Conservation (phyloP, 2,113 vertebrate genomes). For the Prochilodus magdalenae region DNA sequence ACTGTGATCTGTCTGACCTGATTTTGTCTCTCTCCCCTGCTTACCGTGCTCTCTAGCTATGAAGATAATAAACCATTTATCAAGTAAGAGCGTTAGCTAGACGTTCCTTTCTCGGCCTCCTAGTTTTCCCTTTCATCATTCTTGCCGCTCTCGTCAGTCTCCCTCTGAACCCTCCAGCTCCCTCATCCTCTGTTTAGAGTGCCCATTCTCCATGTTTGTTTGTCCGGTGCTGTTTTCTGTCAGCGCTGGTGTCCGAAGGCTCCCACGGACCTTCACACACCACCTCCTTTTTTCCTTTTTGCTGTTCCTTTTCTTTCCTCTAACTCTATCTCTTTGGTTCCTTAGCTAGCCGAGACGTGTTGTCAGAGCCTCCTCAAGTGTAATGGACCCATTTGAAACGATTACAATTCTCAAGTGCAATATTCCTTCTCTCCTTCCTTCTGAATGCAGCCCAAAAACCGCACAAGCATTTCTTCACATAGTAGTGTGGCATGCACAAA, state of each 20-base stretch:
- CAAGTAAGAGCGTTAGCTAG: conserved; percentile 99
- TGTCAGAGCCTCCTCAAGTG: conserved; percentile 47
- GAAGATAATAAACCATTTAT: conserved; percentile 99
- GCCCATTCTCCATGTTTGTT: conserved; percentile 62
- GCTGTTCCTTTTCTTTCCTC: conserved; percentile 51
- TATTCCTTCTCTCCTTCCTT: conserved; percentile 40
- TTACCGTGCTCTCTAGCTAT: conserved; percentile 99
- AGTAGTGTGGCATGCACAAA: conserved; percentile 48
- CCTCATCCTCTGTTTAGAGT: conserved; percentile 44
- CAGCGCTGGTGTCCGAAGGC: conserved; percentile 67
- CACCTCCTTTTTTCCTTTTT: conserved; percentile 20
- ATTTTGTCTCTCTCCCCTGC: conserved; percentile 98
- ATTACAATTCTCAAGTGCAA: conserved; percentile 48
- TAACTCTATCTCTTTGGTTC: conserved; percentile 66
- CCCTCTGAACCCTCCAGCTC: conserved; percentile 44
- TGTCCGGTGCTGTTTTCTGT: conserved; percentile 60
- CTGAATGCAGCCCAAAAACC: conserved; percentile 52
- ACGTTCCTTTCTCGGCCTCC: conserved; percentile 79
- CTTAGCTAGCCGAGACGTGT: conserved; percentile 55
- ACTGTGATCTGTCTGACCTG: conserved; percentile 87
- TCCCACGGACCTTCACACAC: conserved; percentile 71
- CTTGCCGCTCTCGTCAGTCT: conserved; percentile 57
- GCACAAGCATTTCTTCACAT: conserved; percentile 45
- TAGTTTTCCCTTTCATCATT: conserved; percentile 66
- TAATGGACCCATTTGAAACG: conserved; percentile 54